Base-by-base conservation (phyloP, 2,888 invertebrate species). In the Troglohyphantes excavatus region DNA sequence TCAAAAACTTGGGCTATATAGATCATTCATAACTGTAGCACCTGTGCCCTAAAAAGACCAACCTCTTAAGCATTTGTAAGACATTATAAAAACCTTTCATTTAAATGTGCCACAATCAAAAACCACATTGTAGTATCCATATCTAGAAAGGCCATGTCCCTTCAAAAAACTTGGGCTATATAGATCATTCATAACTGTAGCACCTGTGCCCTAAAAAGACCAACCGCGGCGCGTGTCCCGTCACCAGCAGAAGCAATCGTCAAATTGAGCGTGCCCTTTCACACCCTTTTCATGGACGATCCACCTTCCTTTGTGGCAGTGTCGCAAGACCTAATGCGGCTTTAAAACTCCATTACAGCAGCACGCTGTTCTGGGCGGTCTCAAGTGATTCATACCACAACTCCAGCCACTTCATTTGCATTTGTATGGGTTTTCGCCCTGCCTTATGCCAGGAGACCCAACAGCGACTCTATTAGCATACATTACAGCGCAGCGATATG, bases 381-480 rank as follows among this genome's bases (percentile, higher is more conserved):
- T 81, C 75, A 72, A 87, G 78, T 87, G 87, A 87, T 79, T 87
- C 87, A 87, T 46, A 72, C 63, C 33, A 70, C 46, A 68, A 39
- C n/a, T 70, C 43, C 70, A 83, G 73, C 87, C 79, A 79, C 87
- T 87, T 87, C 87, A 87, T 87, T 87, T 79, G 29, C 87, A 87
- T 87, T 33, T 87, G 72, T 87, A 87, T 87, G 78, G 86, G 59
- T 2, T 43, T 29, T 61, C 46, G 9, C 73, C 53, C 11, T 23
- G 65, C 73, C 65, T 61, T 53, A 68, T 61, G 75, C 53, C 84
- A 19, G 29, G 33, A 17, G 39, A 39, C n/a, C 46, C 67, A 17
- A 33, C 67, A 6, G 46, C 68, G 53, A 70, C 82, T 70, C 82
- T 11, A 82, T 82, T 82, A 82, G 82, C 82, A 82, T 82, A 82